Base-by-base conservation (phyloP, 2,797 vertebrate species). In the Hemibagrus guttatus region DNA sequence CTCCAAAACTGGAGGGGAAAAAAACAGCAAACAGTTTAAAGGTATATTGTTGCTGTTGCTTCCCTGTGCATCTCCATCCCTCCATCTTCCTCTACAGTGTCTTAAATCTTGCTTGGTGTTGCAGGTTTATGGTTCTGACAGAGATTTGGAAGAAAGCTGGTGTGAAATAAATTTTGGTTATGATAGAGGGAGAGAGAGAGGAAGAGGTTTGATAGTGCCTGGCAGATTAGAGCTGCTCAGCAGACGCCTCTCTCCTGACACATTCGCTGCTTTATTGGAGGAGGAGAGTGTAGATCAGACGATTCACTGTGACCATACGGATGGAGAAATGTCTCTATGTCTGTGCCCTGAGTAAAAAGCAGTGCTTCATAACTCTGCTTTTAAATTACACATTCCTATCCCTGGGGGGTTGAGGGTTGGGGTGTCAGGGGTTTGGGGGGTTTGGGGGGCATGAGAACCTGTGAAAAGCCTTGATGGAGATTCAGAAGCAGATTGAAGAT, bases 201-300 rank as follows among this genome's bases (percentile, higher is more conserved):
- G 12, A 52, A 42, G 31, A 42, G 39, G 35, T 82, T 16, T 52
- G 46, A 82, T 82, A 49, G 80, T 52, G 61, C 17, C 80, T 52
- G 42, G 13, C 61, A 68, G 61, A 82, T 82, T 68, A 66, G 42
- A 68, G 46, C 42, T 66, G 63, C 81, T 82, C 63, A 82, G 61
- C 28, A 54, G 11, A 66, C n/a, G 2, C 56, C 21, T 66, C 81
- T 66, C 61, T 82, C 63, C 81, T 68, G 46, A 52, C 46, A 83
- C n/a, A 54, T 80, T 80, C 76, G 23, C 21, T 26, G 76, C 39
- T 87, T 81, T 88, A 83, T 89, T 83, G 78, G 86, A 75, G 42
- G 84, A 71, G 66, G 52, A 84, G 54, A 56, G 78, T 17, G 56
- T 56, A 56, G 85, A 86, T 87, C 87, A 88, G 89, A 39, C 23